Conservation (phyloP, 1,140 invertebrate genomes). For the Hetaerina americana region DNA sequence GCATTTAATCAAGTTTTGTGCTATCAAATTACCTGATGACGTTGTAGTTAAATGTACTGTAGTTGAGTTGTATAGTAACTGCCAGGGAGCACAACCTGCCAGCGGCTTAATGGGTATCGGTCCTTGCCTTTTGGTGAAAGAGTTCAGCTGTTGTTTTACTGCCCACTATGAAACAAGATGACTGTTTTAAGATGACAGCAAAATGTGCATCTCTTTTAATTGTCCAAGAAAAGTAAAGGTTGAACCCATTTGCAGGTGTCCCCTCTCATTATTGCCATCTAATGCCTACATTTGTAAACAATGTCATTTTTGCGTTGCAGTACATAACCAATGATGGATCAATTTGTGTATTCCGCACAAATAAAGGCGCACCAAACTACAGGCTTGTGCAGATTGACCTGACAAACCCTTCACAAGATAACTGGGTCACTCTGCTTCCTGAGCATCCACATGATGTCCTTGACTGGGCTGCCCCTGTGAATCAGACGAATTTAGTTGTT, state of each 20-base stretch:
- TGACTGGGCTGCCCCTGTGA: slow-evolving; percentile 72
- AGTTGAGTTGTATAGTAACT: too few species aligned
- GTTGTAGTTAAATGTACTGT: too few species aligned
- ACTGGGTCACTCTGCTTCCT: slow-evolving; percentile 72
- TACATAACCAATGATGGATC: slow-evolving; percentile 83
- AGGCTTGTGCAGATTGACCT: slow-evolving; percentile 81
- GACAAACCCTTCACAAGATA: slow-evolving; percentile 54
- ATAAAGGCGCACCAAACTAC: slow-evolving; percentile 87
- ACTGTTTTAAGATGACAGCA: too few species aligned
- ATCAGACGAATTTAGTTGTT: slow-evolving; percentile 75
- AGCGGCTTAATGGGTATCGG: too few species aligned
- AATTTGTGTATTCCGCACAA: slow-evolving; percentile 79
- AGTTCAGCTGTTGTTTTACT: too few species aligned
- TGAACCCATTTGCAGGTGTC: background rate
- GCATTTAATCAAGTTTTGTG: too few species aligned
- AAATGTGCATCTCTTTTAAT: too few species aligned
- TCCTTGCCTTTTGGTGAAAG: too few species aligned
- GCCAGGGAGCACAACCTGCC: too few species aligned
- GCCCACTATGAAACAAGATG: too few species aligned
- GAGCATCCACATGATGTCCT: slow-evolving; percentile 81
- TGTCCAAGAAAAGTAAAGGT: background rate
- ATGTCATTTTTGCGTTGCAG: too few species aligned
- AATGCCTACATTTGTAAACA: slow-evolving; percentile 8
- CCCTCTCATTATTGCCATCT: background rate
- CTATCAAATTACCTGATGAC: too few species aligned